Evolutionary conservation across 2,113 vertebrate species (phyloP), one percentile per base, ranked within the genome.

Genomic region (Callorhinus ursinus): DNA sequence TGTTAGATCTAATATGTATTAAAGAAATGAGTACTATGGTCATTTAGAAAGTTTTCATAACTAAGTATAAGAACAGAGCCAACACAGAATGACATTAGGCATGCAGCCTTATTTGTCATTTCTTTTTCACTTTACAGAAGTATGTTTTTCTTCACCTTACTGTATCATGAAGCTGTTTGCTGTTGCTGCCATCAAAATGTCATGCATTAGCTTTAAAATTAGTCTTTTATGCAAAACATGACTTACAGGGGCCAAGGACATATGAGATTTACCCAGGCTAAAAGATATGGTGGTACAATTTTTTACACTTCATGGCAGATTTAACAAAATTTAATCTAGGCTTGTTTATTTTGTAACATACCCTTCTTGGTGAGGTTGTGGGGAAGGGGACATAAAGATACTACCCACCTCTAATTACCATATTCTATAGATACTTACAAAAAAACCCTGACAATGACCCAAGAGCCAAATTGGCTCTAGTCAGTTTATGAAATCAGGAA

Each of bases 161-260:
- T 80, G 5, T 42, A 72, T 28, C 21, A 42, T 24, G 89, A 67
- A 21, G 21, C 14, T 69, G 12, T 86, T 67, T 71, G 13, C 67
- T 87, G 4, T 21, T 26, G 19, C 28, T 82, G 31, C 39, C 11
- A 28, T 65, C 49, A 95, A 55, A 55, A 79, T 79, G 24, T 21
- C 36, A 81, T 21, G 10, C 22, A 14, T 65, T 53, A 86, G 57
- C 24, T 15, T 96, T 61, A 55, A 96, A 79, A 67, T 74, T 71
- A 83, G 42, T 15, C 79, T 67, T 67, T 72, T n/a, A 83, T 72
- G 92, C 3, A 95, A 95, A 92, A 94, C 26, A 76, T 42, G 67
- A 49, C 2, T 93, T 53, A 49, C 77, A 61, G 24, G 24, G 10
- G 18, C 13, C 18, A n/a, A 89, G 11, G 55, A 49, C 26, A 90